Conservation (phyloP, 23 tunicate species). For the Styela plicata region DNA sequence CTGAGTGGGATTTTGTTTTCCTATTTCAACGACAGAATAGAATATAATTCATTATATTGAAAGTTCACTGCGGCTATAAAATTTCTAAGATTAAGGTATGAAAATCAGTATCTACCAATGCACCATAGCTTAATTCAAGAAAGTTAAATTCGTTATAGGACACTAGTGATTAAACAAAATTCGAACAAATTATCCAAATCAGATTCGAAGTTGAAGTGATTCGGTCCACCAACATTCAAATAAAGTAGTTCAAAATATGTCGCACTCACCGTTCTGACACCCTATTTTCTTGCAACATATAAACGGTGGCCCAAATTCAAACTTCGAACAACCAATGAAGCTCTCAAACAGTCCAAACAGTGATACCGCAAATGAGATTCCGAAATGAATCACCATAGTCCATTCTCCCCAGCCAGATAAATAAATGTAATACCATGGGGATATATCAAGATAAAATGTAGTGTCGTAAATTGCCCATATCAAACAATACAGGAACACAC, state of each 20-base stretch:
- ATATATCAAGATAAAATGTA: slow-evolving; percentile 9
- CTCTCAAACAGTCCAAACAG: slow-evolving; percentile 24
- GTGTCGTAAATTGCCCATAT: slow-evolving; percentile 53
- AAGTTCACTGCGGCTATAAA: too few relatives aligned
- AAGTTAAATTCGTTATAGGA: too few relatives aligned
- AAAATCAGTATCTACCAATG: too few relatives aligned
- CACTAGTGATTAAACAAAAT: too few relatives aligned
- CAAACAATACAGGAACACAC: slow-evolving; percentile 47
- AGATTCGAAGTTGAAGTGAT: too few relatives aligned
- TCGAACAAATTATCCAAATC: too few relatives aligned
- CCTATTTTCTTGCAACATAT: neutral
- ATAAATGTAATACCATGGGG: slow-evolving; percentile 30
- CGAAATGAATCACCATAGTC: slow-evolving; percentile 58
- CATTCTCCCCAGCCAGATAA: slow-evolving; percentile 82
- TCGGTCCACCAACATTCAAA: too few relatives aligned
- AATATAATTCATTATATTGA: too few relatives aligned
- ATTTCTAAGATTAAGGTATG: too few relatives aligned
- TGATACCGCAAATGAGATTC: slow-evolving; percentile 27
- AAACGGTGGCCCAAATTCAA: neutral
- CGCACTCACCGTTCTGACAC: neutral
- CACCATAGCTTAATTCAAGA: too few relatives aligned
- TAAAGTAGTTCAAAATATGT: neutral
- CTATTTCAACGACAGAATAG: too few relatives aligned
- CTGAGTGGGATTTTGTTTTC: too few relatives aligned
- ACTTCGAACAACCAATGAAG: neutral